phyloP scores from a whole-genome alignment of 1,140 invertebrate species.

The Chironomus tepperi region DNA sequence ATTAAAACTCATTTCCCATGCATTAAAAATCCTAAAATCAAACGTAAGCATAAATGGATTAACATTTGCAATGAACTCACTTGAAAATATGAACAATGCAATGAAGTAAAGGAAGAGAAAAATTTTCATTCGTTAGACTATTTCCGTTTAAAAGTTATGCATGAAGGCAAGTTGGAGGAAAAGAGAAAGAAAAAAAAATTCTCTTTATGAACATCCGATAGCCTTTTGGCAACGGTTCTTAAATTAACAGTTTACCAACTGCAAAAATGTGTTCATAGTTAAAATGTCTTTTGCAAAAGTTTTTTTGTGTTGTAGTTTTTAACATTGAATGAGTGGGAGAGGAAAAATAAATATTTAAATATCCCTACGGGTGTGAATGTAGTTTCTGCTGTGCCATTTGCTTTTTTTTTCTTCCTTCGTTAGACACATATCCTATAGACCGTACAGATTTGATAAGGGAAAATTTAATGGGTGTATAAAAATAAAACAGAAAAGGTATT shows the following conservation, averaged over 20 bases:
- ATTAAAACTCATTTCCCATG: no score
- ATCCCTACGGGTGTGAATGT: not conserved
- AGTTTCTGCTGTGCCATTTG: not conserved
- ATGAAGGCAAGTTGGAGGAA: not conserved
- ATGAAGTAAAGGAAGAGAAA: not conserved
- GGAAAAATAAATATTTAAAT: not conserved
- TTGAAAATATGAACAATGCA: not conserved
- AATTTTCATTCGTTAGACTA: conserved; percentile 6
- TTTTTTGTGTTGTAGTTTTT: no score
- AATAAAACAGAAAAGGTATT: not conserved
- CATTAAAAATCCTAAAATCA: no score
- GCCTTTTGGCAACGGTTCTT: conserved; percentile 4
- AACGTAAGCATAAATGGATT: no score
- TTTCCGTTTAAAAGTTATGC: not conserved
- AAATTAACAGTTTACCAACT: conserved; percentile 2
- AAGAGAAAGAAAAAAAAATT: not conserved
- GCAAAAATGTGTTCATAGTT: not conserved
- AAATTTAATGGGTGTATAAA: not conserved
- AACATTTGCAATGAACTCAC: no score
- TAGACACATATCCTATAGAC: no score
- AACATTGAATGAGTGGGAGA: not conserved
- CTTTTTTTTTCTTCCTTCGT: no score
- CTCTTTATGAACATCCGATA: conserved; percentile 7
- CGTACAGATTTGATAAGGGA: not conserved
- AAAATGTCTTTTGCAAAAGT: not conserved